Evolutionary conservation across 2,797 vertebrate species (phyloP).

Genomic region (Helostoma temminkii): DNA sequence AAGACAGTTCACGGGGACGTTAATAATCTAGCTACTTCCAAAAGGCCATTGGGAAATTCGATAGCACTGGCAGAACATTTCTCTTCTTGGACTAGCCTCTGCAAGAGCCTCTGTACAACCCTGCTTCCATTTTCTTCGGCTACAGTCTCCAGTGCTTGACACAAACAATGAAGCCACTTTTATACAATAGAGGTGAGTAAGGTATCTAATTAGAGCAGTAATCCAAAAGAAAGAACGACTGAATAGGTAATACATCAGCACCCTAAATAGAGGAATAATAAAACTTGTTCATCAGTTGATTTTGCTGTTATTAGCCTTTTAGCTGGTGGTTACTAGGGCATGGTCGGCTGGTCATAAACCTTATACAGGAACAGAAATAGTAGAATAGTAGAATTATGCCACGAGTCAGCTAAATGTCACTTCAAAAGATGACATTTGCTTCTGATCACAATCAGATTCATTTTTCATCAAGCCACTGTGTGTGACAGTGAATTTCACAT

Average conservation of each 20-base stretch:
- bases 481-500: slow-evolving; percentile 1
- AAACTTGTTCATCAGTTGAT: slow-evolving; percentile 35
- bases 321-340: slow-evolving; percentile 32
- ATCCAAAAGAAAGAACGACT: slow-evolving; percentile 20
- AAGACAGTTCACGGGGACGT: slow-evolving; percentile 36
- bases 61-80: slow-evolving; percentile 24
- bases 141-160: slow-evolving; percentile 16
- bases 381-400: slow-evolving; percentile 28
- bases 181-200: slow-evolving; percentile 26
- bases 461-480: slow-evolving; percentile 17
- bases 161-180: slow-evolving; percentile 39
- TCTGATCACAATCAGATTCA: slow-evolving; percentile 12
- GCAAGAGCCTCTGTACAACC: background rate
- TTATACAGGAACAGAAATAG: slow-evolving; percentile 11
- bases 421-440: slow-evolving; percentile 29
- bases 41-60: slow-evolving; percentile 31
- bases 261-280: slow-evolving; percentile 34
- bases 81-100: slow-evolving; percentile 16
- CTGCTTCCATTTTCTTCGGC: slow-evolving; percentile 12
- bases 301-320: slow-evolving; percentile 38
- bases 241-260: slow-evolving; percentile 41
- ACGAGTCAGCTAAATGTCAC: slow-evolving; percentile 45
- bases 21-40: slow-evolving; percentile 33
- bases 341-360: slow-evolving; percentile 23
- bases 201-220: slow-evolving; percentile 48